Conservation (phyloP, 1,140 invertebrate species). For the Bombus pyrosoma region DNA sequence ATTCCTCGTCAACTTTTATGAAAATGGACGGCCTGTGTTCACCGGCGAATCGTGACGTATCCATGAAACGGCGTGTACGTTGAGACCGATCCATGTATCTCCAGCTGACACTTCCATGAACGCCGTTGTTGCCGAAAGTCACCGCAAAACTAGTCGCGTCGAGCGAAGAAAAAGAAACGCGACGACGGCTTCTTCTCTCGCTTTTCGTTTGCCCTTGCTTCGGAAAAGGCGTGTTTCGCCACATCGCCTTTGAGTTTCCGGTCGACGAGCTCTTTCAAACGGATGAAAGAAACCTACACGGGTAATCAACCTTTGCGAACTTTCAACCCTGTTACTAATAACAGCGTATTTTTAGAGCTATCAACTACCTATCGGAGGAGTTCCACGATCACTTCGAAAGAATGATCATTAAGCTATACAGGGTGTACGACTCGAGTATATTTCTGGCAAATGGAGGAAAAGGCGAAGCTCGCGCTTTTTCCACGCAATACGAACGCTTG, state of each 20-base stretch:
- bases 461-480: background rate
- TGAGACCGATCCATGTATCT: constrained; percentile 5
- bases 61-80: constrained; percentile 34
- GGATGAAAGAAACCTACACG: constrained; percentile 19
- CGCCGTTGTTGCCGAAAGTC: constrained; percentile 51
- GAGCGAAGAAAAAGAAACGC: constrained; percentile 9
- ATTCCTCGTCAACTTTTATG: constrained; percentile 60
- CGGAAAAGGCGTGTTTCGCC: constrained; percentile 41
- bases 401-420: background rate
- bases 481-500: no score
- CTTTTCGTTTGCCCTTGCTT: constrained; percentile 61
- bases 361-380: background rate
- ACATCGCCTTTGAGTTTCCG: constrained; percentile 59
- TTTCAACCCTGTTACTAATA: background rate
- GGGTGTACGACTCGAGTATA: background rate
- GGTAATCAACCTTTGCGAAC: constrained; percentile 7
- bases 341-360: background rate
- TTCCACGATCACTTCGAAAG: background rate
- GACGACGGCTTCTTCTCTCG: background rate
- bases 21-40: constrained; percentile 71
- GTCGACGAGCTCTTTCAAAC: constrained; percentile 24
- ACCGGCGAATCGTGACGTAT: constrained; percentile 40
- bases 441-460: no score
- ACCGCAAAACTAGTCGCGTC: constrained; percentile 26
- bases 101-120: constrained; percentile 26